Percentiles rank a stretch among this genome's conserved stretches.
Evolutionary conservation across 2,113 vertebrate genomes (phyloP).

Genomic region (Triplophysa rosa): DNA sequence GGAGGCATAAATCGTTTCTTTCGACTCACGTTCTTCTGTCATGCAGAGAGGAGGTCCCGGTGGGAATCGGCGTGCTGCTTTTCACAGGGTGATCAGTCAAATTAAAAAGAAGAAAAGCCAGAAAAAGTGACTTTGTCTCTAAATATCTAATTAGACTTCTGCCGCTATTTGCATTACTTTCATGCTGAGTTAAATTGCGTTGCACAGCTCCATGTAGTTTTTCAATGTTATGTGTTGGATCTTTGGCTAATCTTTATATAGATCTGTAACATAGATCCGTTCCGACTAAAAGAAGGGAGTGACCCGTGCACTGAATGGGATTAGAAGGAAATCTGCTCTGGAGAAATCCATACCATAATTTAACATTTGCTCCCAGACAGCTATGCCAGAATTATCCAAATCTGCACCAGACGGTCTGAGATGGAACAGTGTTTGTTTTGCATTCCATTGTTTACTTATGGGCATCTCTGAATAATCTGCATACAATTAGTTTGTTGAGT

Average conservation of each 20-base stretch:
- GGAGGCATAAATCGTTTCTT: constrained; percentile 47
- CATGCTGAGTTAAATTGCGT: background rate
- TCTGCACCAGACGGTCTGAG: constrained; percentile 60
- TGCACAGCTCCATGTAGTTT: background rate
- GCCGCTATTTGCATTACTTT: constrained; percentile 23
- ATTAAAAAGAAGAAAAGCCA: constrained; percentile 43
- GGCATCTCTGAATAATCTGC: constrained; percentile 60
- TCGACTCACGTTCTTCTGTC: constrained; percentile 32
- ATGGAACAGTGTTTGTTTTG: constrained; percentile 55
- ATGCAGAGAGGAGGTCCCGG: constrained; percentile 29
- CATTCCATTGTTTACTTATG: constrained; percentile 65
- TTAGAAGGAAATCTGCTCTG: constrained; percentile 60
- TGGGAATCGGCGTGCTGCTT: constrained; percentile 53
- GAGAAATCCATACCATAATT: constrained; percentile 70
- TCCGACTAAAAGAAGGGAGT: constrained; percentile 30
- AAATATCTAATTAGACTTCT: constrained; percentile 27
- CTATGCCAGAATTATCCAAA: constrained; percentile 58
- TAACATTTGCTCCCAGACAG: constrained; percentile 70
- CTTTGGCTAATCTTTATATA: constrained; percentile 36
- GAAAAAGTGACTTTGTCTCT: constrained; percentile 32
- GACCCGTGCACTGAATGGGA: constrained; percentile 44
- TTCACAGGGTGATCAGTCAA: constrained; percentile 51
- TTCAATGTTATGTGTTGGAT: constrained; percentile 25
- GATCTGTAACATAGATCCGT: constrained; percentile 23
- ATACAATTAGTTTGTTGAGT: background rate